These are phyloP conservation scores for Gymnoscopelus microlampas DNA, from an alignment of 2,797 vertebrate genomes.

Conservation along the genomic window DNA sequence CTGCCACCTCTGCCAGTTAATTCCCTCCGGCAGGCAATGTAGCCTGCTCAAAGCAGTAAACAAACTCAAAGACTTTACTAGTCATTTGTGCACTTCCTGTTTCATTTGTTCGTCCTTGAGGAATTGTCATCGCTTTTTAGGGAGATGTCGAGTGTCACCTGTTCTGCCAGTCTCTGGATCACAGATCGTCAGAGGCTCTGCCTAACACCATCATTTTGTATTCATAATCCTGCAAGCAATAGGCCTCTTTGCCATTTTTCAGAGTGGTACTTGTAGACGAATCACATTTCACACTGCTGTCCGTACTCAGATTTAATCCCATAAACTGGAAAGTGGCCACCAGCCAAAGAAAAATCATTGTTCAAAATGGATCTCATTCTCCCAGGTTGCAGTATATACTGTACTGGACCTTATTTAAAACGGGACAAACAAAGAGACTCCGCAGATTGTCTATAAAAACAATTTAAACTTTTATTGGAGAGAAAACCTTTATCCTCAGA, in stretches of 20 bases:
- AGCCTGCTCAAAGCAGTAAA: conserved; percentile 25
- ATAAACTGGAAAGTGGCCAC: conserved; percentile 62
- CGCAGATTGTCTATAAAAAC: too few relatives aligned
- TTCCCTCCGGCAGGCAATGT: too few relatives aligned
- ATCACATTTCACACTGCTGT: conserved; percentile 66
- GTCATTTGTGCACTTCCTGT: conserved; percentile 54
- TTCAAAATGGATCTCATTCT: conserved; percentile 41
- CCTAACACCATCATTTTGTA: conserved; percentile 27
- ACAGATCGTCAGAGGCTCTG: conserved; percentile 45
- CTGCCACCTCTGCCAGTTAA: conserved; percentile 13
- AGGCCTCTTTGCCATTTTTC: conserved; percentile 55
- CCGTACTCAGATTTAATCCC: conserved; percentile 68
- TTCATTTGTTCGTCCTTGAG: conserved; percentile 59
- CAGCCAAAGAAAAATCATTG: conserved; percentile 54
- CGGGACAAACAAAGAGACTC: conserved; percentile 9
- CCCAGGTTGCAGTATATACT: conserved; percentile 30
- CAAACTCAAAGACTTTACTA: conserved; percentile 13
- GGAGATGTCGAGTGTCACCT: conserved; percentile 46
- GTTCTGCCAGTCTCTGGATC: conserved; percentile 36
- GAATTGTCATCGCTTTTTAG: conserved; percentile 54
- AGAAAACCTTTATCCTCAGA: too few relatives aligned
- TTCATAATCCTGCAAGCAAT: conserved; percentile 58
- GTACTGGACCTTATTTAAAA: conserved; percentile 41
- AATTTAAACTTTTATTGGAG: too few relatives aligned
- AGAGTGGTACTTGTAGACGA: conserved; percentile 49